Evolutionary conservation across 2,113 vertebrate genomes (phyloP).

Genomic region (Sturnus vulgaris): DNA sequence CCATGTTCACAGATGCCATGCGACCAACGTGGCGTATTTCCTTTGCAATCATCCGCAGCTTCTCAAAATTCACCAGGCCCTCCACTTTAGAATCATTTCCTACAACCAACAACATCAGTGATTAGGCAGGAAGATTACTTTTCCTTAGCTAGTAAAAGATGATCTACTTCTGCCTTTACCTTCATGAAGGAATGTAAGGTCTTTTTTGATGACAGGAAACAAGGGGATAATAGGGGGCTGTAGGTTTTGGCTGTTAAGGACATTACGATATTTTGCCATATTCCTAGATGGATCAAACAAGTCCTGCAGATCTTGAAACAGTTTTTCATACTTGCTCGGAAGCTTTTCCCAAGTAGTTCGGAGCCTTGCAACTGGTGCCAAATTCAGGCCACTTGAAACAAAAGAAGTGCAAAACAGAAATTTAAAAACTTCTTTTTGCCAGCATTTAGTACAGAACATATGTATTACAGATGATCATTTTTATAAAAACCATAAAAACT

Average conservation of each 20-base stretch:
- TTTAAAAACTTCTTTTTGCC: not conserved
- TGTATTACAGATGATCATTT: not conserved
- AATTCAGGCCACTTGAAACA: conserved; percentile 86
- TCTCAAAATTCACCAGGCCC: conserved; percentile 97
- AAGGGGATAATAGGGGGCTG: conserved; percentile 96
- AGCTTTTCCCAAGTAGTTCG: conserved; percentile 97
- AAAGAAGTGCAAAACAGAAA: not conserved
- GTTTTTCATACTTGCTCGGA: conserved; percentile 96
- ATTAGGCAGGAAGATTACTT: not conserved
- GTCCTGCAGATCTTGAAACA: conserved; percentile 97
- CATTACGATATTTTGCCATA: conserved; percentile 98
- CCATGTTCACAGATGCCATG: conserved; percentile 98
- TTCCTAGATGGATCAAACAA: conserved; percentile 98
- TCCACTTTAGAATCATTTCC: conserved; percentile 98
- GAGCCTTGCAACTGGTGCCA: conserved; percentile 94
- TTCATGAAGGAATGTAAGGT: conserved; percentile 98
- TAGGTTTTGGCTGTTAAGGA: conserved; percentile 95
- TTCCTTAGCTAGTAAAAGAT: not conserved
- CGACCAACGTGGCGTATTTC: conserved; percentile 96
- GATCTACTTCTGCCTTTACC: conserved; percentile 66
- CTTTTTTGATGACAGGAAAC: conserved; percentile 99
- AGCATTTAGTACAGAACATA: not conserved
- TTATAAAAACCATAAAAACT: not conserved
- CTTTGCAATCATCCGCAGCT: conserved; percentile 98
- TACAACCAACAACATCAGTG: conserved; percentile 17